Evolutionary conservation across 1,140 invertebrate species (phyloP).

Genomic region (Trichomalopsis sarcophagae): DNA sequence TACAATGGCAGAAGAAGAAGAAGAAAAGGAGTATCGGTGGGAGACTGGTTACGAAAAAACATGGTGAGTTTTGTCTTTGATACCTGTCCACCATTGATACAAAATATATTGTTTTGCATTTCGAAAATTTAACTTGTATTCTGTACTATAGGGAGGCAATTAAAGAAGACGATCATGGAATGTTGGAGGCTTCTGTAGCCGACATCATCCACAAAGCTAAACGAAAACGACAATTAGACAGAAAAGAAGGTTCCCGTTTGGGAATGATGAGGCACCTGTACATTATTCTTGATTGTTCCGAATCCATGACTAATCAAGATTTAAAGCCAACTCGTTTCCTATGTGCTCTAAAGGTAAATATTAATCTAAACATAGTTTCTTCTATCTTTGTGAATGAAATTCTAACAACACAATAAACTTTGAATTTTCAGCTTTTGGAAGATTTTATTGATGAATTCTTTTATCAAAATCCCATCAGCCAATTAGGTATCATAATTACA

Average conservation of each 20-base stretch:
- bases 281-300: conserved; percentile 93
- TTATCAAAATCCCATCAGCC: conserved; percentile 98
- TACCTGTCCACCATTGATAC: conserved; percentile 38
- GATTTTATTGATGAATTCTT: conserved; percentile 97
- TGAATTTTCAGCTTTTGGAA: conserved; percentile 85
- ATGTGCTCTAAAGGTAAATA: conserved; percentile 88
- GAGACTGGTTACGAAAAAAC: conserved; percentile 98
- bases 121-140: neutral
- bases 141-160: conserved; percentile 89
- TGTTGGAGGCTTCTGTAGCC: conserved; percentile 90
- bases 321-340: conserved; percentile 95
- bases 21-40: conserved; percentile 95
- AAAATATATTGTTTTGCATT: conserved; percentile 47
- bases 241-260: conserved; percentile 85
- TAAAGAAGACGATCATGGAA: conserved; percentile 95
- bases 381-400: neutral
- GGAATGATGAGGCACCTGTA: conserved; percentile 98
- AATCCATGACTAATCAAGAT: conserved; percentile 95
- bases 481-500: conserved; percentile 93
- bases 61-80: conserved; percentile 79
- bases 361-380: conserved; percentile 36
- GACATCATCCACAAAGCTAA: conserved; percentile 94
- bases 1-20: conserved; percentile 86
- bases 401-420: neutral
- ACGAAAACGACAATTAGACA: conserved; percentile 83